Base-by-base conservation (phyloP, 2,113 vertebrate species). In the Lycaon pictus region DNA sequence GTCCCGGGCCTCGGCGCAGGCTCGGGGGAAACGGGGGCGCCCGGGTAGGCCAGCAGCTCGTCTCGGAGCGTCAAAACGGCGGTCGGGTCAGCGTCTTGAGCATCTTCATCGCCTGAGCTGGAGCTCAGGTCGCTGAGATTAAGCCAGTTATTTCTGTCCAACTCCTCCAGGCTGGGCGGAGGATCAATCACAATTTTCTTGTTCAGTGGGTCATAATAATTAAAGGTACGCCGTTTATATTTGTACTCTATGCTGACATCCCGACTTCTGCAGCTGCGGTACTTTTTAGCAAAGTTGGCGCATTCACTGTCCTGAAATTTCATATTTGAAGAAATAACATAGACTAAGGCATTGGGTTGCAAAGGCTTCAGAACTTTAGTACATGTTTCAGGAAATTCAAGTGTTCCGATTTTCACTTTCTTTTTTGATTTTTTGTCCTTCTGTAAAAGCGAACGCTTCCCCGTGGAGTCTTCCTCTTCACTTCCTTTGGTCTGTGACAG, bases 281-380 rank as follows among this genome's bases (percentile, higher is more conserved):
- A 99, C 90, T 98, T 98, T 63, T 98, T 98, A 60, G 97, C 97
- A 88, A 80, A 43, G 15, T 97, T 93, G 92, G 93, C 48, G 89
- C 98, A 20, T 95, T 98, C 97, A 53, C 96, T 94, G 95, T 97
- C 92, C 91, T 79, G 97, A 53, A 98, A 98, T 67, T 98, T 99
- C 43, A 98, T 76, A 92, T 99, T 98, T 72, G 99, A 99, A 0
- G 99, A 99, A 89, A 99, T 99, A 63, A 99, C 98, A 96, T 99
- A 99, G 7, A 99, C 98, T 62, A 99, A 93, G 58, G 99, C 99
- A 97, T 99, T 98, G 11, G 99, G 98, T 97, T 99, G 99, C 32
- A 99, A 88, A 56, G 99, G 99, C 71, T 98, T 99, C 98, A 99
- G 98, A 71, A 99, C 98, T 96, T 98, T 98, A 92, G 98, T 98